These are phyloP conservation scores for Aegypius monachus DNA, from an alignment of 2,113 vertebrate genomes.

Conservation along the genomic window DNA sequence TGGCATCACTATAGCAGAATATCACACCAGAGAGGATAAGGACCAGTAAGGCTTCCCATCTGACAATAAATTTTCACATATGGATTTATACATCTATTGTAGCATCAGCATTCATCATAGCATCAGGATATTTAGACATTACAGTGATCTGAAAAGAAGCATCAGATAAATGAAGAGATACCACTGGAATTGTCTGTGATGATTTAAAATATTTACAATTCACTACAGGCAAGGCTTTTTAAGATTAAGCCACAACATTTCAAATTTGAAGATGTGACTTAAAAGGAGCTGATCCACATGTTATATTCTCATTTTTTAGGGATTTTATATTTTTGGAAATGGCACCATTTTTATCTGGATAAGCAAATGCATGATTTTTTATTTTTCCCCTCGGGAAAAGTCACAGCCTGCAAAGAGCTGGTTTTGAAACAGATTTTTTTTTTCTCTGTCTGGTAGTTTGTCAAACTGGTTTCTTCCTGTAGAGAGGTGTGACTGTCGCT, in stretches of 20 bases:
- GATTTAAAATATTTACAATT: conserved; percentile 5
- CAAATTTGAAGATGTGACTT: background rate
- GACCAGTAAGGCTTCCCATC: background rate
- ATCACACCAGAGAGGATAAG: background rate
- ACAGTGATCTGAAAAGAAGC: background rate
- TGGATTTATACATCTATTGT: background rate
- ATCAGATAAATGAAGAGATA: background rate
- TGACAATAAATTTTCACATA: background rate
- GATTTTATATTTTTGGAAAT: background rate
- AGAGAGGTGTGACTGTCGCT: background rate
- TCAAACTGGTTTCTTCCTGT: background rate
- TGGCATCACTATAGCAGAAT: background rate
- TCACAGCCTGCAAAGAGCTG: background rate
- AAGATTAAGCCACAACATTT: background rate
- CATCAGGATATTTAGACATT: background rate
- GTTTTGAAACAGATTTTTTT: background rate
- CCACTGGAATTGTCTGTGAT: background rate
- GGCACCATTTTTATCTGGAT: background rate
- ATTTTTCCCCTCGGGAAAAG: background rate
- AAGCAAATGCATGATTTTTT: background rate
- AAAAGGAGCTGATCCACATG: background rate
- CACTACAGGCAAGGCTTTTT: background rate
- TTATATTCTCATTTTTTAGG: background rate
- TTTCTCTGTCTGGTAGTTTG: background rate
- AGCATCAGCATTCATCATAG: background rate